Percentiles rank a stretch among this genome's conserved stretches.
These are phyloP conservation scores for Panagrolaimus sp. DNA, from an alignment of 1,140 invertebrate species.

Conservation along the genomic window DNA sequence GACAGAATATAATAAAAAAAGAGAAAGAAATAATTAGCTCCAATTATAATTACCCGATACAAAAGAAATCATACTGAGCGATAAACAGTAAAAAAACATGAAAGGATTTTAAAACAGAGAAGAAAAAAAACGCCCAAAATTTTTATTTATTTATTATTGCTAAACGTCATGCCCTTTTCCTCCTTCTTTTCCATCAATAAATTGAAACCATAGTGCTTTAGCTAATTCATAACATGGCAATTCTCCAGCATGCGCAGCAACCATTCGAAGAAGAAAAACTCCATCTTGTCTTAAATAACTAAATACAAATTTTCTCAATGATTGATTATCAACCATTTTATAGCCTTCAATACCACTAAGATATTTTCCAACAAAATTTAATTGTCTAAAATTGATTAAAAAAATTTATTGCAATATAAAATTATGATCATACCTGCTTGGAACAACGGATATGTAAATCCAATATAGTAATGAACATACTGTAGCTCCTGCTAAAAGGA, in stretches of 20 bases:
- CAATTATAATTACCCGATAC: conserved; percentile 6
- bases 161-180: conserved; percentile 57
- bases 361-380: conserved; percentile 58
- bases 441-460: conserved; percentile 57
- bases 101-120: not conserved
- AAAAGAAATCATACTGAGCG: not conserved
- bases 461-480: conserved; percentile 57
- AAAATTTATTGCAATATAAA: conserved; percentile 2
- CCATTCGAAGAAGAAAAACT: conserved; percentile 57
- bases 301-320: conserved; percentile 56
- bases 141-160: not conserved
- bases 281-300: conserved; percentile 56
- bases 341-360: conserved; percentile 57
- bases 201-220: conserved; percentile 55
- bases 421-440: conserved; percentile 46
- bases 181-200: conserved; percentile 57
- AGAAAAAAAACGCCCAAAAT: too few species aligned
- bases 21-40: too few species aligned
- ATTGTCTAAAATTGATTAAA: conserved; percentile 49
- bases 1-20: too few species aligned
- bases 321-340: conserved; percentile 58
- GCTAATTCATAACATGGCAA: conserved; percentile 56
- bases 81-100: not conserved
- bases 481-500: conserved; percentile 54
- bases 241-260: conserved; percentile 57